Evolutionary conservation across 2,888 invertebrate species (phyloP).

Genomic region (Onchidella celtica): DNA sequence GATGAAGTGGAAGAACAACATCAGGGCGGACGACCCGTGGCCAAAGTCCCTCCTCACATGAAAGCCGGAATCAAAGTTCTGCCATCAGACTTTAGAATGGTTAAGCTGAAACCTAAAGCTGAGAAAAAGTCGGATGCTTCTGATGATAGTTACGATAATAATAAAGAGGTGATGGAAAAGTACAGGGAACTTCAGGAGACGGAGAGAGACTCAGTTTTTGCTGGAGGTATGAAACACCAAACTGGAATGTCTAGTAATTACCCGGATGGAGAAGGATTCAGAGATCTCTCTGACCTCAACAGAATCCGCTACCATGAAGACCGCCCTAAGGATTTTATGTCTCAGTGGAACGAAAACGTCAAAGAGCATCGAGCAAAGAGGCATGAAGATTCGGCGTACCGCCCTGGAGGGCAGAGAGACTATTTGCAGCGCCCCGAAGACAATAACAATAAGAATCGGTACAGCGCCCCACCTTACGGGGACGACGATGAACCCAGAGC

Average conservation of each 20-base stretch:
- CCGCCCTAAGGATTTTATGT: constrained; percentile 15
- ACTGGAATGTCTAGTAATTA: background rate
- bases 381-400: background rate
- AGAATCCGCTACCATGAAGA: constrained; percentile 1
- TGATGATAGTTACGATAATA: constrained; percentile 52
- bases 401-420: constrained; percentile 15
- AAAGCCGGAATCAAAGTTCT: constrained; percentile 72
- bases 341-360: constrained; percentile 29
- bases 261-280: constrained; percentile 28
- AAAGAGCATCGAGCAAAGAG: background rate
- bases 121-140: constrained; percentile 30
- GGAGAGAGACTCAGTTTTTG: constrained; percentile 5
- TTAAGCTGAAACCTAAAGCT: constrained; percentile 55
- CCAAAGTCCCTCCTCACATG: constrained; percentile 73
- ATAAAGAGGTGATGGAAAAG: constrained; percentile 49
- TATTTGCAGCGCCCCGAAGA: constrained; percentile 38
- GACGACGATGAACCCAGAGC: constrained; percentile 13
- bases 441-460: constrained; percentile 12
- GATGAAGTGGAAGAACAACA: constrained; percentile 32
- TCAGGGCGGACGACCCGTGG: constrained; percentile 64
- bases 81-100: constrained; percentile 61
- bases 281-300: constrained; percentile 19
- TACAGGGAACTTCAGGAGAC: constrained; percentile 42
- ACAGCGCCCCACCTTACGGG: constrained; percentile 25
- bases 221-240: background rate